A percentile compares a stretch with the other conserved stretches of the same genome.
phyloP scores from a whole-genome alignment of 2,888 invertebrate genomes.

The Melanostoma mellinum region DNA sequence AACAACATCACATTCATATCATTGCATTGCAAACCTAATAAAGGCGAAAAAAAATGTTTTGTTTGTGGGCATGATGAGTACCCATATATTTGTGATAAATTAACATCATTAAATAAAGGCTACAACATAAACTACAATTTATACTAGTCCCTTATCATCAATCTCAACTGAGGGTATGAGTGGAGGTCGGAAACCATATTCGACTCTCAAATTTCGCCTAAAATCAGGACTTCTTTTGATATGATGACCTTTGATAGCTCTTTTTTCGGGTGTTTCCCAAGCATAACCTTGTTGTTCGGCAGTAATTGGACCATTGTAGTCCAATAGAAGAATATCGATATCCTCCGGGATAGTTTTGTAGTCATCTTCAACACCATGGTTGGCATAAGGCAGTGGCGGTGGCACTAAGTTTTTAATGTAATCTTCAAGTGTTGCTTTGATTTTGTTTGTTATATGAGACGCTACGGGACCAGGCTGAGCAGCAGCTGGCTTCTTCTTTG shows the following conservation, averaged over 20 bases:
- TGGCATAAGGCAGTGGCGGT: slow-evolving; percentile 71
- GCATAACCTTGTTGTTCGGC: slow-evolving; percentile 76
- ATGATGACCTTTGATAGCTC: slow-evolving; percentile 82
- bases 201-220: slow-evolving; percentile 87
- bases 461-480: slow-evolving; percentile 81
- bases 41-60: too few relatives aligned
- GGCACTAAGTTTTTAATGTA: slow-evolving; percentile 75
- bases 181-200: slow-evolving; percentile 92
- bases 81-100: background rate
- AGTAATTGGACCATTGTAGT: slow-evolving; percentile 84
- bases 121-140: slow-evolving; percentile 81
- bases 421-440: slow-evolving; percentile 72
- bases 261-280: slow-evolving; percentile 77
- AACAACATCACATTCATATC: too few relatives aligned
- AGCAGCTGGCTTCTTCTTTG: slow-evolving; percentile 79
- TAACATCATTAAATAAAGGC: background rate
- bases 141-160: slow-evolving; percentile 86
- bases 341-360: slow-evolving; percentile 79
- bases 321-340: slow-evolving; percentile 75
- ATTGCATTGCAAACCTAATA: too few relatives aligned
- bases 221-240: slow-evolving; percentile 83
- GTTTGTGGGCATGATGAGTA: too few relatives aligned
- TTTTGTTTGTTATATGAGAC: background rate
- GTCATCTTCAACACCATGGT: slow-evolving; percentile 56
- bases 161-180: slow-evolving; percentile 91